These are phyloP conservation scores for Aphrophora alni DNA, from an alignment of 2,888 invertebrate genomes.

Conservation along the genomic window DNA sequence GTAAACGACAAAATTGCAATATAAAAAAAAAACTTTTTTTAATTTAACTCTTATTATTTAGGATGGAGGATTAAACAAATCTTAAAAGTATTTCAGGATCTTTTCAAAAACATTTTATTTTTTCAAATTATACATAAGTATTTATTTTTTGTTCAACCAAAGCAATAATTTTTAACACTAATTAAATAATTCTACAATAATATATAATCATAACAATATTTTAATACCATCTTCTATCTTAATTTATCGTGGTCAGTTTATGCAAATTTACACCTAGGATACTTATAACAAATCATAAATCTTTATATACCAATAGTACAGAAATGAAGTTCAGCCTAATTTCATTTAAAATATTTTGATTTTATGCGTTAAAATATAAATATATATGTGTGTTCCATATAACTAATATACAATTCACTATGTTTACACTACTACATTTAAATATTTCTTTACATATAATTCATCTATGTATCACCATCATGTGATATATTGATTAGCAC, in stretches of 20 bases:
- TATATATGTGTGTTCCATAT: neutral
- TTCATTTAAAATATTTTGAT: neutral
- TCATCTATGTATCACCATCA: neutral
- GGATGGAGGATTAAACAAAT: no score
- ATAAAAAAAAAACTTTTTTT: no score
- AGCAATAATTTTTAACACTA: no score
- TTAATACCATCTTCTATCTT: neutral
- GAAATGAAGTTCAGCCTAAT: neutral
- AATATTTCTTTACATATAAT: neutral
- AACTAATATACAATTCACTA: neutral
- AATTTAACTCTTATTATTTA: no score
- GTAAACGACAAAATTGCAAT: no score
- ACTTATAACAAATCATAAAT: neutral
- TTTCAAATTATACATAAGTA: no score
- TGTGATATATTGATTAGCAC: neutral
- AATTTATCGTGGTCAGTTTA: neutral
- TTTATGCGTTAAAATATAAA: neutral
- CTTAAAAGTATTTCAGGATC: no score
- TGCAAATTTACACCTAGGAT: neutral
- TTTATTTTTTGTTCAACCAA: no score
- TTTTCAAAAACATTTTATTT: no score
- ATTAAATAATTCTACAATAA: neutral
- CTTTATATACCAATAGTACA: neutral
- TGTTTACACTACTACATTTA: neutral
- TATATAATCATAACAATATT: neutral